Base-by-base conservation (phyloP, 2,888 invertebrate genomes). In the Xanthorhoe designata region DNA sequence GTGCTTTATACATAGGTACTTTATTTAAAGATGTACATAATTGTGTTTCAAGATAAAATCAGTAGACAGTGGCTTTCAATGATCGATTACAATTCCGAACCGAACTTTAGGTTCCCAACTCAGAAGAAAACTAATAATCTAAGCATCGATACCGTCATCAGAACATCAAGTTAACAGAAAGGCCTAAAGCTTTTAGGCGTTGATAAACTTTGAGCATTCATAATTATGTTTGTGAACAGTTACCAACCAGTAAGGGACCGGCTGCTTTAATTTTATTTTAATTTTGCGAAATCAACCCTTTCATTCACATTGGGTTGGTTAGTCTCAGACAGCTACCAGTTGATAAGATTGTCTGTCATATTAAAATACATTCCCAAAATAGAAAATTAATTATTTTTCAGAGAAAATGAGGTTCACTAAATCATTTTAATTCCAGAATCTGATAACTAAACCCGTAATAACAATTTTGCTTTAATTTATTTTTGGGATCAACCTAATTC, bases 191-290 rank as follows among this genome's bases (percentile, higher is more conserved):
- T 64, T 53, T 63, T 60, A 61, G 38, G 29, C 56, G 60, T 58
- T 63, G 15, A 50, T 50, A 58, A 66, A 61, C 61, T 66, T 61
- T 50, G 54, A 61, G 53, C 50, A 54, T 62, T 62, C 15, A 58
- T 66, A 66, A 66, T 64, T 49, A 53, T 42, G 57, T 58, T 61
- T 66, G 54, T 29, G 19, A 50, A 58, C 49, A 66, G 61, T 66
- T 66, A 66, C 50, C 51, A 66, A 61, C n/a, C 52, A 61, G 38
- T 24, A 58, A 53, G 57, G 61, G 66, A 52, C 58, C 54, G 38
- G 38, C 58, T 58, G 54, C 66, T 61, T 66, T 50, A 53, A 66
- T 61, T 66, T 57, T 66, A 57, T 61, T 57, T 61, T 42, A 4
- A 50, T 58, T 66, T 35, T 18, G 32, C 42, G 58, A 58, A 58